Conservation (phyloP, 1,140 invertebrate genomes). For the Melanaphis sacchari region DNA sequence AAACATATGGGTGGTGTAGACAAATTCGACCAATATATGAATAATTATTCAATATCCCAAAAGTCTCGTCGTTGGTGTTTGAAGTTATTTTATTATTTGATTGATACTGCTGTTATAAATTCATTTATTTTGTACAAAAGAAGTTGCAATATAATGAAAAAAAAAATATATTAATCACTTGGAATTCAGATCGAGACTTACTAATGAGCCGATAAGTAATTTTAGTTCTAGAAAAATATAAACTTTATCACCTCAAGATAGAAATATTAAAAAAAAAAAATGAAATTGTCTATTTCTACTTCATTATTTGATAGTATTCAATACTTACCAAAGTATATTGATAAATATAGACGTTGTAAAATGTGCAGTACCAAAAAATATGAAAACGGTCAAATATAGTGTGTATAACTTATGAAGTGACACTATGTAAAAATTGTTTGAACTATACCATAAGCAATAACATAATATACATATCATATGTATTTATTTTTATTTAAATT, state of each 20-base stretch:
- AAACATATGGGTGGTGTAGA: neutral
- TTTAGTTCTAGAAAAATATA: slow-evolving; percentile 7
- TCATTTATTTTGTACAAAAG: neutral
- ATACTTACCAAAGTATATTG: neutral
- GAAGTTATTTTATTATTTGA: neutral
- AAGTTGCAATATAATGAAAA: neutral
- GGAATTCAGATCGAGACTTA: neutral
- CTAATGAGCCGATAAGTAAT: neutral
- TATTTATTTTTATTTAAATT: no score
- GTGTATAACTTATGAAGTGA: neutral
- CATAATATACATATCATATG: no score
- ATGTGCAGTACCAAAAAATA: neutral
- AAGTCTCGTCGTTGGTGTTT: neutral
- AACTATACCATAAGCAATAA: neutral
- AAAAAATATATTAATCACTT: neutral
- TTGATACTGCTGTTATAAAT: neutral
- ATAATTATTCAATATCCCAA: no score
- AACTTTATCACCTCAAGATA: neutral
- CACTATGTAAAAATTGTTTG: neutral
- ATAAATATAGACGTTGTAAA: neutral
- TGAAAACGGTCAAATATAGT: neutral
- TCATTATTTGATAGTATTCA: neutral
- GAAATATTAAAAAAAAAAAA: neutral
- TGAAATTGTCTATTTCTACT: neutral
- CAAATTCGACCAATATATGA: neutral